Evolutionary conservation across 1,140 invertebrate species (phyloP).

Genomic region (Diuraphis noxia): DNA sequence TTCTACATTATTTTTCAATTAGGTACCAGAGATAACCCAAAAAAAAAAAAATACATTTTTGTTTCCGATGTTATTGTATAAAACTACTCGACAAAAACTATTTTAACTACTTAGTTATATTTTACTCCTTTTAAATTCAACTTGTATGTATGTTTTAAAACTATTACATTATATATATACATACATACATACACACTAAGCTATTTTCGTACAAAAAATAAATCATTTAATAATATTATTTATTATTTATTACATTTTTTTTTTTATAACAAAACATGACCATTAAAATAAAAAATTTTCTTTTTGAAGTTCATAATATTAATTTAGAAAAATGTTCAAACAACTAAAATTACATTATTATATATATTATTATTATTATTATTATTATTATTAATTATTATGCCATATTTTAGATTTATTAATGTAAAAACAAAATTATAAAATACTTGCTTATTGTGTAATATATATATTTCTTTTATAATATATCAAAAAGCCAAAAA

Average conservation of each 20-base stretch:
- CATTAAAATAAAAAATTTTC: conserved; percentile 47
- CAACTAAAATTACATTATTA: conserved; percentile 39
- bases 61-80: neutral
- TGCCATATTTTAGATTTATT: neutral
- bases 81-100: too few species aligned
- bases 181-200: too few species aligned
- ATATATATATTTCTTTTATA: conserved; percentile 14
- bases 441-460: conserved; percentile 28
- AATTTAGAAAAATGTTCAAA: conserved; percentile 31
- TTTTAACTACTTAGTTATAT: neutral
- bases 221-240: conserved; percentile 31
- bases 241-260: conserved; percentile 11
- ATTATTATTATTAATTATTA: conserved; percentile 23
- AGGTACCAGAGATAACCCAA: neutral
- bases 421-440: conserved; percentile 26
- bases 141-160: neutral
- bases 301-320: conserved; percentile 22
- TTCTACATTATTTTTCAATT: neutral
- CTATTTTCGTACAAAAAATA: neutral
- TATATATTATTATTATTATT: neutral
- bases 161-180: neutral
- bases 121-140: neutral
- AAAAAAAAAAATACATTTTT: too few species aligned
- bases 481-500: conserved; percentile 46
- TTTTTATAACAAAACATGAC: conserved; percentile 47